Percentiles rank a stretch among this genome's conserved stretches.
These are phyloP conservation scores for Crotalus viridis DNA, from an alignment of 2,113 vertebrate species.

Conservation along the genomic window DNA sequence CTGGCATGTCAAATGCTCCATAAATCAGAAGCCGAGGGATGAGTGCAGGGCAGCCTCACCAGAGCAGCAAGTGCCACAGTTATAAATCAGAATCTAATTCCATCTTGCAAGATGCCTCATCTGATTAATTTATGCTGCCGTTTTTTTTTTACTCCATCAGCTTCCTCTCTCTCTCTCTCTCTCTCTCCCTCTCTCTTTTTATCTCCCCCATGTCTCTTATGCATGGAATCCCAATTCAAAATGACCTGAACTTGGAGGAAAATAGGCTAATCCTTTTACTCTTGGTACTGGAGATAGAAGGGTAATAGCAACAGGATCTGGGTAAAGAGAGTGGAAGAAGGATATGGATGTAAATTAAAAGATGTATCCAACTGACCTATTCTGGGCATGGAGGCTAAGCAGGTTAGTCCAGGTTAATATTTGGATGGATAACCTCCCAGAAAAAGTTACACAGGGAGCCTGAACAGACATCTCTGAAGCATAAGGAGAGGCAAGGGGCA, in stretches of 20 bases:
- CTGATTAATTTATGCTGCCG: conserved; percentile 78
- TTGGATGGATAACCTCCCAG: not conserved
- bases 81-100: conserved; percentile 80
- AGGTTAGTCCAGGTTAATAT: not conserved
- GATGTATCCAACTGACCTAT: not conserved
- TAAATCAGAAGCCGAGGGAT: conserved; percentile 68
- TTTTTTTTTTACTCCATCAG: conserved; percentile 62
- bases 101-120: conserved; percentile 72
- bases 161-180: conserved; percentile 15
- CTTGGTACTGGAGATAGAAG: not conserved
- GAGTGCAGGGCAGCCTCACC: conserved; percentile 46
- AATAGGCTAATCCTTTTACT: not conserved
- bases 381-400: not conserved
- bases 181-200: conserved; percentile 33
- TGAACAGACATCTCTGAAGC: not conserved
- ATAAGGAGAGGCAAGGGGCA: not conserved
- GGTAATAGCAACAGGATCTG: no score
- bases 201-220: conserved; percentile 10
- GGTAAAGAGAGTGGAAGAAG: not conserved
- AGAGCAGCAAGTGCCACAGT: conserved; percentile 61
- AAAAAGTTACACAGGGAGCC: not conserved
- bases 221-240: not conserved
- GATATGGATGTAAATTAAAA: not conserved
- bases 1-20: conserved; percentile 49
- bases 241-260: not conserved